Conservation (phyloP, 2,113 vertebrate species). For the Pyxicephalus adspersus region DNA sequence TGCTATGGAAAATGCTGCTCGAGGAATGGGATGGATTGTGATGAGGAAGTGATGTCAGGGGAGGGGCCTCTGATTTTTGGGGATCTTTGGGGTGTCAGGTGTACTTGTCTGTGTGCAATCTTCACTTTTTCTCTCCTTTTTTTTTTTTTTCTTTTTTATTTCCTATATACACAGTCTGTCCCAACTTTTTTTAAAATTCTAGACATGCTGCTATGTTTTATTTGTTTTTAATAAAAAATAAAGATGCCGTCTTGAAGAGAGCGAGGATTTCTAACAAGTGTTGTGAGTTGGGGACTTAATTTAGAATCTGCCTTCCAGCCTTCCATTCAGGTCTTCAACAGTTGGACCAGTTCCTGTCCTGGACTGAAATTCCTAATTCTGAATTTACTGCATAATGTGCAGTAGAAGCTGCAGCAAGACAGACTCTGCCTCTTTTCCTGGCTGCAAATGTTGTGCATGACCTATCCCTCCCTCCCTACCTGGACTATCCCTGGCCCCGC, state of each 20-base stretch:
- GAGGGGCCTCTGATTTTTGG: background rate
- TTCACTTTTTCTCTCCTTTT: background rate
- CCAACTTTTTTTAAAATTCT: conserved; percentile 60
- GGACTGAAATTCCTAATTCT: too few relatives aligned
- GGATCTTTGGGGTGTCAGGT: conserved; percentile 4
- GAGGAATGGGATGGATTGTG: conserved; percentile 52
- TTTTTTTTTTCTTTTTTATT: conserved; percentile 49
- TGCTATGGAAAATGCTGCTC: conserved; percentile 89
- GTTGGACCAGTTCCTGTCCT: too few relatives aligned
- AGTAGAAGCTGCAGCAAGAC: too few relatives aligned
- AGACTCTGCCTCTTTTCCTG: too few relatives aligned
- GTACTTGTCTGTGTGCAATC: conserved; percentile 33
- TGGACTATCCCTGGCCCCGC: too few relatives aligned
- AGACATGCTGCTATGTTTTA: conserved; percentile 88
- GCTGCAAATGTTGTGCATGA: too few relatives aligned
- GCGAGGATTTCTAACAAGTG: conserved; percentile 49
- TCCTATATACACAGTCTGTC: conserved; percentile 61
- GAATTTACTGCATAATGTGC: too few relatives aligned
- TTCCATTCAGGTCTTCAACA: too few relatives aligned
- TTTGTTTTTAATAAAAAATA: conserved; percentile 71
- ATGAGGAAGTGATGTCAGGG: conserved; percentile 29
- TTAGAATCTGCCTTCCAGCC: too few relatives aligned
- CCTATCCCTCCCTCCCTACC: too few relatives aligned
- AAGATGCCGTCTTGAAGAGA: conserved; percentile 76
- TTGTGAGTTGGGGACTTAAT: too few relatives aligned